These are phyloP conservation scores for Ypsolopha sequella DNA, from an alignment of 2,888 invertebrate species.

Conservation along the genomic window DNA sequence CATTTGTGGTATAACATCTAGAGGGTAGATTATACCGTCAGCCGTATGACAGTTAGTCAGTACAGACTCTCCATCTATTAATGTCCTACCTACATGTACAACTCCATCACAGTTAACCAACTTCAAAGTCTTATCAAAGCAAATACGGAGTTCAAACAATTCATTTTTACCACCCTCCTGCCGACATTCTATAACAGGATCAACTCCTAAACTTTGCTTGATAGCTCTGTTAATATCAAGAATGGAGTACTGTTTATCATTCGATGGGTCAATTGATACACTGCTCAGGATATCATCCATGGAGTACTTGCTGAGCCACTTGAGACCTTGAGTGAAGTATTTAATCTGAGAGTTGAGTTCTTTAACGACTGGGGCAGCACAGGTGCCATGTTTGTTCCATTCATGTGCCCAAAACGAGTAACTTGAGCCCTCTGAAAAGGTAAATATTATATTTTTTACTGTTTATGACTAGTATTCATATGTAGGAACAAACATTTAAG, in stretches of 20 bases:
- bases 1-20: constrained; percentile 38
- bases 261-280: constrained; percentile 63
- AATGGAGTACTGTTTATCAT: constrained; percentile 21
- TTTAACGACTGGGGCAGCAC: constrained; percentile 70
- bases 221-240: constrained; percentile 43
- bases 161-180: constrained; percentile 70
- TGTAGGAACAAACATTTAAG: too few relatives aligned
- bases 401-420: constrained; percentile 83
- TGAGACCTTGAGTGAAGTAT: constrained; percentile 76
- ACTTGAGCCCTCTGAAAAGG: constrained; percentile 32
- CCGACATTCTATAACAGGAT: constrained; percentile 75
- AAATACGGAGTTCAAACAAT: constrained; percentile 79
- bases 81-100: constrained; percentile 7
- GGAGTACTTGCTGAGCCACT: constrained; percentile 71
- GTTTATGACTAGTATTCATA: too few relatives aligned
- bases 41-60: constrained; percentile 73
- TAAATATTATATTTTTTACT: background rate
- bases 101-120: constrained; percentile 77
- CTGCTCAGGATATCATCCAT: constrained; percentile 71
- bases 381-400: constrained; percentile 88
- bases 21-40: constrained; percentile 70
- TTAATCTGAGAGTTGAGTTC: constrained; percentile 72
- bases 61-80: constrained; percentile 31
- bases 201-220: constrained; percentile 62
- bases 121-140: constrained; percentile 76